Percentiles rank a stretch among this genome's conserved stretches.
These are phyloP conservation scores for Clarias batrachus DNA, from an alignment of 2,113 vertebrate genomes.

Conservation along the genomic window DNA sequence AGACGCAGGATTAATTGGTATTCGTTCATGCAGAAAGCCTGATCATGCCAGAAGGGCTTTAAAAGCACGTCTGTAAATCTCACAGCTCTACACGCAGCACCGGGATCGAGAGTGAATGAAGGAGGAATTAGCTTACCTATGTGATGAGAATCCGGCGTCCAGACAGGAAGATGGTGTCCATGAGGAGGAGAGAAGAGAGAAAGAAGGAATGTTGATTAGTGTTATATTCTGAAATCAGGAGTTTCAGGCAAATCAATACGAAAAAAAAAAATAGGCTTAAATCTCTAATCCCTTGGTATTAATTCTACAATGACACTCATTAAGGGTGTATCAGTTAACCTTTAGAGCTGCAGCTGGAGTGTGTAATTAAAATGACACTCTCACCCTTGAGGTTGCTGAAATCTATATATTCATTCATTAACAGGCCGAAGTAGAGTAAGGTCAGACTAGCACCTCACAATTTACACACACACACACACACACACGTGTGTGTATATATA, in stretches of 20 bases:
- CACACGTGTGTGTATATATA: no score
- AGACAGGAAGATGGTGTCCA: slow-evolving; percentile 31
- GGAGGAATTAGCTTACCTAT: slow-evolving; percentile 68
- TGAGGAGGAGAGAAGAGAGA: slow-evolving; percentile 25
- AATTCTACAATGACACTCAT: slow-evolving; percentile 6
- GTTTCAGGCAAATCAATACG: not conserved
- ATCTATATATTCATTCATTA: slow-evolving; percentile 13
- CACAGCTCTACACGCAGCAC: not conserved
- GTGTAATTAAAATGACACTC: not conserved
- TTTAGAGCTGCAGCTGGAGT: not conserved
- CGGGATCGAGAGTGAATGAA: not conserved
- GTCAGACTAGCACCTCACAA: not conserved
- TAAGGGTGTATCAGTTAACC: not conserved
- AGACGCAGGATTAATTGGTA: not conserved
- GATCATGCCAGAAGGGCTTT: not conserved
- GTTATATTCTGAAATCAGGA: slow-evolving; percentile 39
- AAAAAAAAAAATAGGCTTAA: not conserved
- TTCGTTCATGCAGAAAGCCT: not conserved
- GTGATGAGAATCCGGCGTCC: slow-evolving; percentile 42
- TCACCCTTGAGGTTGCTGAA: not conserved
- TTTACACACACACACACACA: not conserved
- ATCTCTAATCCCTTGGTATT: not conserved
- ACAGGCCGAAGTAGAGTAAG: not conserved
- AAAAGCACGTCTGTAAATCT: not conserved
- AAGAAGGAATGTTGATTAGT: slow-evolving; percentile 63